A percentile compares a stretch with the other conserved stretches of the same genome.
Conservation (phyloP, 2,113 vertebrate genomes). For the Ornithorhynchus anatinus region DNA sequence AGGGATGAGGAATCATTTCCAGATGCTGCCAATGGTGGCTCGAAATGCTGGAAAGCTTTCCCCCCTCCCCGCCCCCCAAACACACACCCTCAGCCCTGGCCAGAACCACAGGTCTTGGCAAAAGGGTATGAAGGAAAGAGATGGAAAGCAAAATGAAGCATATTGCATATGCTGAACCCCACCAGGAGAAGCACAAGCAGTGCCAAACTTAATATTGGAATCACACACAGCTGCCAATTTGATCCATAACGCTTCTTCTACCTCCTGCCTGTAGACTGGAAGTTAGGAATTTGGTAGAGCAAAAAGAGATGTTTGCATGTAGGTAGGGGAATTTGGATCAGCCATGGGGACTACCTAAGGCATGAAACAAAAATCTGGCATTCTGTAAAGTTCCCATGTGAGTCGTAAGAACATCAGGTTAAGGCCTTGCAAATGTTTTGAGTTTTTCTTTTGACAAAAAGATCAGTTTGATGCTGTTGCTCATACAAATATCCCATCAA, state of each 20-base stretch:
- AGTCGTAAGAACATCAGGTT: too few species aligned
- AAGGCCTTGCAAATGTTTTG: too few species aligned
- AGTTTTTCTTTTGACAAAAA: too few species aligned
- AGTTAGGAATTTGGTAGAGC: not conserved
- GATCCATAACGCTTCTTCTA: not conserved
- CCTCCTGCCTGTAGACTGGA: not conserved
- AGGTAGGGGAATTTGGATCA: not conserved
- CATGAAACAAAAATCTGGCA: fast-evolving
- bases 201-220: not conserved
- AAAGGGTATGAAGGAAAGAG: not conserved
- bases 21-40: conserved; percentile 8
- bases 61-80: too few species aligned
- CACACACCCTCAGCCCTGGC: not conserved
- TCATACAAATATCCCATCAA: too few species aligned
- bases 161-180: not conserved
- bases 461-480: too few species aligned
- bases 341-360: not conserved
- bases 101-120: not conserved
- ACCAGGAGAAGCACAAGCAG: not conserved
- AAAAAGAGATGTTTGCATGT: not conserved
- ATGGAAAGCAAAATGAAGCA: not conserved
- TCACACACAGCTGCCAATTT: not conserved
- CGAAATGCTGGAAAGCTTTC: not conserved
- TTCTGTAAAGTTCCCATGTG: too few species aligned
- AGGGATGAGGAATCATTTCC: not conserved